Base-by-base conservation (phyloP, 2,113 vertebrate genomes). In the Spizaetus ornatus region DNA sequence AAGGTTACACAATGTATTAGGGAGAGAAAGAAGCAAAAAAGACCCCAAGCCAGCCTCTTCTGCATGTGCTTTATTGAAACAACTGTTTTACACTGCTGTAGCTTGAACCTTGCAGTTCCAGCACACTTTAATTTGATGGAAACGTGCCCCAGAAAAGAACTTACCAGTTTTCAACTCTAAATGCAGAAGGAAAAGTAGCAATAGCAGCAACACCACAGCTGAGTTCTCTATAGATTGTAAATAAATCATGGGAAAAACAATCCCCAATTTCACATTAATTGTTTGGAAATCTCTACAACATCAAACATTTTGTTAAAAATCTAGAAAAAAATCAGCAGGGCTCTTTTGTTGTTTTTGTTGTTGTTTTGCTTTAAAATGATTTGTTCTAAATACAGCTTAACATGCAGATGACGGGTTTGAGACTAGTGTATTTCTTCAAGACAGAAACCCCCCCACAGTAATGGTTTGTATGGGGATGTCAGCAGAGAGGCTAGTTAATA, bases 391-490 rank as follows among this genome's bases (percentile, higher is more conserved):
- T 98, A 97, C 98, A 98, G 97, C 97, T 97, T 98, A 98, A 98
- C 98, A 96, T 98, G 98, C 97, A 98, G 98, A 98, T 98, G 97
- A 98, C 90, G 98, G 97, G 97, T 98, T 98, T 98, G 97, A 98
- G 95, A 97, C 93, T 80, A 83, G 91, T 87, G 96, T 79, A 89
- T 98, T 97, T 97, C 95, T 76, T 97, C 86, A 91, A 85, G 62
- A 34, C 14, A 97, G 94, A 95, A 97, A 96, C 95, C 97, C 95
- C 95, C 5, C 29, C 29, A 5, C 73, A 83, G 74, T 93, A 96
- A 87, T 74, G 32, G 79, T 76, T 95, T 93, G 86, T 93, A 36
- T 29, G 77, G 70, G 59, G 93, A 96, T 74, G 90, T 86, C 88
- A 76, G 61, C 87, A 82, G 19, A 53, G 73, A 93, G 52, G 77